Evolutionary conservation across 2,797 vertebrate genomes (phyloP).

Genomic region (Odontamblyopus rebecca): DNA sequence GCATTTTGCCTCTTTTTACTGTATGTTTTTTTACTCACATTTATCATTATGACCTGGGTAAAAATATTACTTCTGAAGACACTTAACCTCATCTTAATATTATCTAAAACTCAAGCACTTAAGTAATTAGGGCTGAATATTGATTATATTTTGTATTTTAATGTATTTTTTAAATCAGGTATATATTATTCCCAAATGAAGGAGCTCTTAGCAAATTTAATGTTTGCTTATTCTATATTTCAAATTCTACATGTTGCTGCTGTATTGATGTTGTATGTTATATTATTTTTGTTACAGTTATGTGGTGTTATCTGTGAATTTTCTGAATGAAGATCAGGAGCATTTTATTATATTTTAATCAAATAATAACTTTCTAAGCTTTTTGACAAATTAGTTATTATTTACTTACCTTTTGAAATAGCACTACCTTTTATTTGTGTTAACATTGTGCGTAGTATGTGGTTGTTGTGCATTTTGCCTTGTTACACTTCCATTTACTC

Average conservation of each 20-base stretch:
- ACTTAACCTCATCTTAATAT: not conserved
- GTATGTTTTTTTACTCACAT: not conserved
- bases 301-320: not conserved
- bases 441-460: not conserved
- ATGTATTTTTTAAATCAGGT: not conserved
- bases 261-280: not conserved
- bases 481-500: not conserved
- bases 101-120: not conserved
- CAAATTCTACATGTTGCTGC: not conserved
- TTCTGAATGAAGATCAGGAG: not conserved
- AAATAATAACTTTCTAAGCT: not conserved
- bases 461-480: not conserved
- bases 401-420: not conserved
- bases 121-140: not conserved
- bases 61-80: too few species aligned
- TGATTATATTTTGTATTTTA: not conserved
- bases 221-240: not conserved
- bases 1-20: too few species aligned
- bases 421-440: not conserved
- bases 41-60: too few species aligned
- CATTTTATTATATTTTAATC: not conserved
- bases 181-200: not conserved
- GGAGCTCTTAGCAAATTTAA: not conserved
- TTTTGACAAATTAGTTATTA: not conserved
- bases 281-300: not conserved